phyloP scores from a whole-genome alignment of 2,797 vertebrate genomes.

The Bradypus variegatus region DNA sequence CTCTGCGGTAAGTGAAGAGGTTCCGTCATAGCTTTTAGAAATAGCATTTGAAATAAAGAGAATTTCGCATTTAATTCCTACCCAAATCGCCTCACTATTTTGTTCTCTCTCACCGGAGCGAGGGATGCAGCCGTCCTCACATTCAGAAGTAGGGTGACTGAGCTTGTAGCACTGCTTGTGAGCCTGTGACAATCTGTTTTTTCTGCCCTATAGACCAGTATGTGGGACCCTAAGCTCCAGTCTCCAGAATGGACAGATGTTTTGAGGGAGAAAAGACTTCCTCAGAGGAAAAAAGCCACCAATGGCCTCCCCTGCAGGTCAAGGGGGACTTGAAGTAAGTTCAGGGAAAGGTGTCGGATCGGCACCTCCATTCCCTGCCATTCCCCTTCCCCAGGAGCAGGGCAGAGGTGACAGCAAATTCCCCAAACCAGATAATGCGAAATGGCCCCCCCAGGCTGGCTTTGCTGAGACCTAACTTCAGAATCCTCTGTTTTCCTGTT shows the following conservation, averaged over 20 bases:
- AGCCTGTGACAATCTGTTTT: neutral
- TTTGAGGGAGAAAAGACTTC: neutral
- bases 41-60: neutral
- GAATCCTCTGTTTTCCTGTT: neutral
- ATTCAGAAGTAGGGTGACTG: fast-evolving
- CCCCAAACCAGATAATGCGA: neutral
- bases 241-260: neutral
- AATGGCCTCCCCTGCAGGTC: neutral
- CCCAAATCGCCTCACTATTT: neutral
- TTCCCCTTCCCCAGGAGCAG: fast-evolving
- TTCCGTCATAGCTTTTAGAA: neutral
- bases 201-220: fast-evolving
- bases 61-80: neutral
- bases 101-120: neutral
- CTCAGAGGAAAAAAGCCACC: neutral
- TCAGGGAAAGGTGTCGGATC: neutral
- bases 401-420: neutral
- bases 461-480: neutral
- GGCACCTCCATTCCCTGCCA: fast-evolving
- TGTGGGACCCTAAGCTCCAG: fast-evolving
- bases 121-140: fast-evolving
- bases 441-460: fast-evolving
- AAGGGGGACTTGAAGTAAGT: neutral
- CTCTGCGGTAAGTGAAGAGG: neutral
- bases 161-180: no score